A percentile compares a stretch with the other conserved stretches of the same genome.
Conservation (phyloP, 1,140 invertebrate species). For the Nasonia giraulti region DNA sequence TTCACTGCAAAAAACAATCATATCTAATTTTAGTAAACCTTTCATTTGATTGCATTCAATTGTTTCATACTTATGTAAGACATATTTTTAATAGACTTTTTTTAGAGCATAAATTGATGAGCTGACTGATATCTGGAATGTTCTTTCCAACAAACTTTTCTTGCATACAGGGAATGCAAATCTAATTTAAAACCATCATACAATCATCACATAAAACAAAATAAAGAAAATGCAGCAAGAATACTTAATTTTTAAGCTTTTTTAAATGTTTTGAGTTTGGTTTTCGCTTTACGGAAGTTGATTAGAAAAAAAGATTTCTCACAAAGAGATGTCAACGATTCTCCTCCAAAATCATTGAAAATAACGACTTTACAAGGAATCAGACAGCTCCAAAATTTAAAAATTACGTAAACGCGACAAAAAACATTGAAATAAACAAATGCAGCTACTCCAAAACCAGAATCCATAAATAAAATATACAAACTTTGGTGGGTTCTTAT, state of each 20-base stretch:
- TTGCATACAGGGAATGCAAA: background rate
- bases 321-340: no score
- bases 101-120: no score
- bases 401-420: background rate
- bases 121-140: no score
- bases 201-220: no score
- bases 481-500: constrained; percentile 60
- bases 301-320: no score
- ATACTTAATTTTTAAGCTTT: no score
- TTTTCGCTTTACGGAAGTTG: no score
- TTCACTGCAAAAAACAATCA: constrained; percentile 54
- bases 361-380: background rate
- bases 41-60: background rate
- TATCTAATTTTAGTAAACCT: background rate
- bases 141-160: no score
- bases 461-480: background rate
- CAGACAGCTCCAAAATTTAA: background rate
- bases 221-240: no score
- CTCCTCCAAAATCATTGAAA: no score
- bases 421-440: background rate
- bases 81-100: no score
- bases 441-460: background rate
- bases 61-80: background rate
- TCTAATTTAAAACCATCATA: background rate
- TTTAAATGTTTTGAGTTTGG: no score